Evolutionary conservation across 2,888 invertebrate species (phyloP), one percentile per base, ranked within the genome.

Genomic region (Peribatodes rhomboidaria): DNA sequence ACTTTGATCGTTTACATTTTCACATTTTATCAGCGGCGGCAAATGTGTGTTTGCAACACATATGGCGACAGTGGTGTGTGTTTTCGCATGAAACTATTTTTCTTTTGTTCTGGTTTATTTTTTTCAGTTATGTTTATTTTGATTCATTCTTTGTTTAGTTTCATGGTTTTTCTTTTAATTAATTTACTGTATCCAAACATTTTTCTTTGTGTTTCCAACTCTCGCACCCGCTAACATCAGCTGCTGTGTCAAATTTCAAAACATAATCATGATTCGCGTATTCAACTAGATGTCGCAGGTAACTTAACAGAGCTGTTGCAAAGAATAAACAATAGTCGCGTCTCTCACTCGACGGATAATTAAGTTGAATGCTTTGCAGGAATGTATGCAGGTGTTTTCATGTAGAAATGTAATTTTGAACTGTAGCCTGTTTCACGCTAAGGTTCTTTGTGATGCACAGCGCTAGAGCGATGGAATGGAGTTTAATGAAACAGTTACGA

Each of bases 231-330:
- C n/a, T n/a, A n/a, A n/a, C n/a, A n/a, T n/a, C n/a, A n/a, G n/a
- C n/a, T n/a, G n/a, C n/a, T n/a, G n/a, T 13, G 13, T n/a, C 6
- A 37, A n/a, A 42, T 68, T 67, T 65, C 60, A 70, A 61, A 61
- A 64, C 66, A 64, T 60, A n/a, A 57, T 59, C 60, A 20, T 42
- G 2, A 11, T 18, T 20, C 18, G 8, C 20, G 11, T 58, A 60
- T 42, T 68, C 50, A 58, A 60, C 39, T 14, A 67, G 64, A 58
- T 60, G 20, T 35, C 39, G 54, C 33, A 14, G 39, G 52, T 18
- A 52, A 44, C 16, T 56, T 8, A 22, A 37, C 44, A 52, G 50
- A 50, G 56, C 8, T 62, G 62, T 63, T 63, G 69, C 64, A 64
- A 67, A 59, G 67, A 65, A 67, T 67, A 55, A 64, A 65, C 61